phyloP scores from a whole-genome alignment of 2,888 invertebrate species.

The Dioctria linearis region DNA sequence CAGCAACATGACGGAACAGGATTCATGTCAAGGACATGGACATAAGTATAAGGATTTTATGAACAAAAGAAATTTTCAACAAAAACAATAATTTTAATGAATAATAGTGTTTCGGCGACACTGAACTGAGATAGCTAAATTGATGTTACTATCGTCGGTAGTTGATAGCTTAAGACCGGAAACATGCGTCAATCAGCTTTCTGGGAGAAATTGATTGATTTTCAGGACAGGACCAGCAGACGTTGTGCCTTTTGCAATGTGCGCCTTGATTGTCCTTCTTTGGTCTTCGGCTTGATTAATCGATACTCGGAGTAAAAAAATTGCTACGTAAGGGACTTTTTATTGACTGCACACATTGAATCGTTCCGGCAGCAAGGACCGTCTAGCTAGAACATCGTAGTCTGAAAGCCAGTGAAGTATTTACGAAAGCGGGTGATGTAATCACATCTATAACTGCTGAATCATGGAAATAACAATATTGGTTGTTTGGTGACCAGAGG shows the following conservation, averaged over 20 bases:
- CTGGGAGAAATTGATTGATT: constrained; percentile 32
- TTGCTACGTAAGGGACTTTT: constrained; percentile 39
- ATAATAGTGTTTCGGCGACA: not conserved
- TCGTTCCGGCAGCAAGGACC: constrained; percentile 1
- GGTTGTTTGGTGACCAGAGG: not conserved
- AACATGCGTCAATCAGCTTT: constrained; percentile 45
- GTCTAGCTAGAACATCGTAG: too few relatives aligned
- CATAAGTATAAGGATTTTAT: constrained; percentile 5
- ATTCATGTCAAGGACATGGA: not conserved
- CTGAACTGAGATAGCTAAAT: not conserved
- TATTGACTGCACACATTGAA: constrained; percentile 30
- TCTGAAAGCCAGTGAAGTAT: constrained; percentile 11
- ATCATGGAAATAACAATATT: constrained; percentile 6
- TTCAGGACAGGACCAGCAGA: constrained; percentile 16
- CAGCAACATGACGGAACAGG: constrained; percentile 2
- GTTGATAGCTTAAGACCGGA: constrained; percentile 6
- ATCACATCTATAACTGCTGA: constrained; percentile 10
- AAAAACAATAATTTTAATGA: constrained; percentile 44
- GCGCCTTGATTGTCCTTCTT: constrained; percentile 37
- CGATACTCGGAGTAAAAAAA: constrained; percentile 37
- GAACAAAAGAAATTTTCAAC: not conserved
- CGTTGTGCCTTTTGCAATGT: constrained; percentile 37
- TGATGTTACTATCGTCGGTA: constrained; percentile 6
- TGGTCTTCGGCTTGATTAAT: constrained; percentile 33
- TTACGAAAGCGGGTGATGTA: constrained; percentile 6